Evolutionary conservation across 2,113 vertebrate genomes (phyloP), one percentile per base, ranked within the genome.

Genomic region (Menura novaehollandiae): DNA sequence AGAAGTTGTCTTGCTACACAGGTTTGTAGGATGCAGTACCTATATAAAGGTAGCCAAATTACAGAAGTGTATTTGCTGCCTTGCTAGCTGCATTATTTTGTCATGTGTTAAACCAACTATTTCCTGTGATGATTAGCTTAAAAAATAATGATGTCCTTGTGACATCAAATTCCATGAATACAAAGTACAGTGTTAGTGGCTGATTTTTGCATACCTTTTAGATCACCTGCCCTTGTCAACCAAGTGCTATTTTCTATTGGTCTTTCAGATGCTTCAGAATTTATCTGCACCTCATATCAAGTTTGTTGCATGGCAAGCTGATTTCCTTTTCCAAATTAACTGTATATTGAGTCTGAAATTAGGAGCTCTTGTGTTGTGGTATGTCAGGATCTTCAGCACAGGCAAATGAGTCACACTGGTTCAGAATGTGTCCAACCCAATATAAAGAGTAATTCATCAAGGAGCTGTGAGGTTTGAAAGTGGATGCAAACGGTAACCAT

Each of bases 401-500:
- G 63, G 67, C 62, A 79, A 76, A 49, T 62, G 49, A 69, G 46
- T 73, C 75, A 73, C 44, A 12, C 7, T 73, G 22, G 6, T 92
- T 85, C 85, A 62, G 71, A 83, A 46, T 51, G 41, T 83, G 62
- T 93, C 82, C 46, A 47, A 33, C 44, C 22, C 43, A 92, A 85
- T 90, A 76, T 19, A 85, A 82, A 75, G 49, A 64, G 22, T 73
- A 82, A 88, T 95, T 90, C 28, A 60, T 95, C 85, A 90, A 88
- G 32, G 55, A 80, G 1, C 67, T 77, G 53, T 2, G 6, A 53
- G 37, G n/a, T 88, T 90, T 83, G 49, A 79, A 94, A 90, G 49
- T 64, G 35, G 41, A 82, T 91, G 62, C 56, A 89, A 93, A 91
- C 58, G 22, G 39, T 76, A 88, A 72, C 35, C 23, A 39, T 39